Base-by-base conservation (phyloP, 2,113 vertebrate genomes). In the Litocranius walleri region DNA sequence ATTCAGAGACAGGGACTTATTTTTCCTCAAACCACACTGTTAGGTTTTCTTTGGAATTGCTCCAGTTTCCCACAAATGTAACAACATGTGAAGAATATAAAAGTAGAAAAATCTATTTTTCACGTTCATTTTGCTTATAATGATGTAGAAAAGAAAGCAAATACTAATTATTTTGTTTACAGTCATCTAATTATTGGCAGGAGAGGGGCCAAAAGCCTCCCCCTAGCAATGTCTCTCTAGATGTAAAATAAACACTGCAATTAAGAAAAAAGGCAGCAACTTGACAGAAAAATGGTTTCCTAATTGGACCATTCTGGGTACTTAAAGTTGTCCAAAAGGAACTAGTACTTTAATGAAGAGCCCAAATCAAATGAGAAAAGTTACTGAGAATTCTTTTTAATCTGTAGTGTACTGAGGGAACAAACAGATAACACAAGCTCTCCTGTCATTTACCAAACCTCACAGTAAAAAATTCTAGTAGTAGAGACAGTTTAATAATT, bases 81-180 rank as follows among this genome's bases (percentile, higher is more conserved):
- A 83, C 33, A 94, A 84, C 6, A 78, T 94, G 19, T 88, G 84
- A 95, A 90, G 80, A 50, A 92, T 30, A 96, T 11, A 81, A 82
- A 97, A 88, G 80, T 74, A 86, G 64, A 93, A 87, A 91, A 29
- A 56, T 90, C 83, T 90, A 50, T 81, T 93, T 92, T 95, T 95
- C 64, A 95, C 23, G 36, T 57, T 91, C 7, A 59, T 98, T 94
- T 97, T 95, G 33, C 16, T 91, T 97, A 83, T 4, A 92, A 80
- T 97, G 92, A 33, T 25, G 19, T 86, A 97, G 56, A 94, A 96
- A 95, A 94, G 74, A 88, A 97, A 74, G 81, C 45, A 97, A 98
- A 97, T 78, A 81, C 12, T 96, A 95, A 97, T 98, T 97, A 94
- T 90, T 40, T 96, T 97, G 77, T 97, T 98, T 98, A 94, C 52